phyloP scores from a whole-genome alignment of 37 sponge, comb jelly and placozoan species.

The Chondrosia reniformis region DNA sequence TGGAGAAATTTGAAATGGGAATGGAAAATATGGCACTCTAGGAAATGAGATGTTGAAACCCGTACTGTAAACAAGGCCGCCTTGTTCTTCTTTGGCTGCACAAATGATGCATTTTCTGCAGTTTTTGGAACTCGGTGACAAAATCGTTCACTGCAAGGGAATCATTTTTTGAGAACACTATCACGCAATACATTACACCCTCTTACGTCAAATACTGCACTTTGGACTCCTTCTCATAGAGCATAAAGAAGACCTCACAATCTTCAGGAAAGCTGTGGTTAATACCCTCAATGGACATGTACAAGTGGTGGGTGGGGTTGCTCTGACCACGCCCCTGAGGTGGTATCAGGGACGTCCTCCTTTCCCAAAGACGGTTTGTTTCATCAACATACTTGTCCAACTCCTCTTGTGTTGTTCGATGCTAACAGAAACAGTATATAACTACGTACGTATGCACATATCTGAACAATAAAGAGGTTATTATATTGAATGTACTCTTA shows the following conservation, averaged over 20 bases:
- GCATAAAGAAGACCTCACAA: slow-evolving; percentile 45
- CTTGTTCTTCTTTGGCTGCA: background rate
- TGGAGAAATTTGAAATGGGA: background rate
- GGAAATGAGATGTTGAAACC: too few relatives aligned
- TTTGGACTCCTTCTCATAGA: slow-evolving; percentile 12
- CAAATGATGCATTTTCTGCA: background rate
- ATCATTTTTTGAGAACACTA: background rate
- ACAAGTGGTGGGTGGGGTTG: slow-evolving; percentile 43
- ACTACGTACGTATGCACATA: too few relatives aligned
- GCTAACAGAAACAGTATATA: background rate
- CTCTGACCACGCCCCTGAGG: background rate
- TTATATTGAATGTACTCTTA: too few relatives aligned
- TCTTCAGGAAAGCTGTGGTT: slow-evolving; percentile 64
- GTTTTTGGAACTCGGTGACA: background rate
- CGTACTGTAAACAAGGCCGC: slow-evolving; percentile 4
- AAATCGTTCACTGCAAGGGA: background rate
- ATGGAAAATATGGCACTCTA: too few relatives aligned
- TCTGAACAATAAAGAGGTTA: too few relatives aligned
- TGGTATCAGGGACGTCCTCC: background rate
- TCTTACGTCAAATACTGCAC: slow-evolving; percentile 13
- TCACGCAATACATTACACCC: background rate
- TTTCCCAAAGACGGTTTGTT: background rate
- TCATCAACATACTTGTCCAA: background rate
- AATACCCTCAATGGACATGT: slow-evolving; percentile 24
- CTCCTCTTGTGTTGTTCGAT: slow-evolving; percentile 3